Percentiles rank a stretch among this genome's conserved stretches.
These are phyloP conservation scores for Eufriesea mexicana DNA, from an alignment of 1,140 invertebrate species.

Conservation along the genomic window DNA sequence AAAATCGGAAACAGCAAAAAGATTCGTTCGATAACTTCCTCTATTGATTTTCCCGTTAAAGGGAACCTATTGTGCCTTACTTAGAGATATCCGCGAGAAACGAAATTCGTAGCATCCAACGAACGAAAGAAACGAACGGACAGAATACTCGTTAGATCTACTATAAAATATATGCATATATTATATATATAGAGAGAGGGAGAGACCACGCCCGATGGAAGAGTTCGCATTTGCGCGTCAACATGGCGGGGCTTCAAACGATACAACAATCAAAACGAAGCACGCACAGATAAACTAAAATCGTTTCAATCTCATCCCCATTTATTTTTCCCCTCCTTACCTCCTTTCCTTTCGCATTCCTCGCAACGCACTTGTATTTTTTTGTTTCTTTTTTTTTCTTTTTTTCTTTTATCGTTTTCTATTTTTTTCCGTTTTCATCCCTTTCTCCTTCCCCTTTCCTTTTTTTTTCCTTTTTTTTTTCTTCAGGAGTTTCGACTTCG, in stretches of 20 bases:
- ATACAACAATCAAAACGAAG: slow-evolving; percentile 18
- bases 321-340: no score
- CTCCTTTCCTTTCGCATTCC: background rate
- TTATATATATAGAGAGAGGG: no score
- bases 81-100: slow-evolving; percentile 3
- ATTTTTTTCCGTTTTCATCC: background rate
- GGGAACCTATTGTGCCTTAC: background rate
- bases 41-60: background rate
- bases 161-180: background rate
- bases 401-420: background rate
- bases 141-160: background rate
- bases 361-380: background rate
- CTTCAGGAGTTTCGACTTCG: slow-evolving; percentile 1
- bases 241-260: background rate
- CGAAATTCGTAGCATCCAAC: background rate
- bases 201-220: background rate
- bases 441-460: background rate
- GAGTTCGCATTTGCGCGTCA: background rate
- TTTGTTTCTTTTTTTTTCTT: background rate
- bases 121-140: slow-evolving; percentile 1
- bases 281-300: slow-evolving; percentile 31
- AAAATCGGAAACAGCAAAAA: background rate
- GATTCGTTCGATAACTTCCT: background rate
- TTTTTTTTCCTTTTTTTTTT: background rate
- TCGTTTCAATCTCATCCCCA: background rate